Base-by-base conservation (phyloP, 2,888 invertebrate genomes). In the Noctuana brunneofusca region DNA sequence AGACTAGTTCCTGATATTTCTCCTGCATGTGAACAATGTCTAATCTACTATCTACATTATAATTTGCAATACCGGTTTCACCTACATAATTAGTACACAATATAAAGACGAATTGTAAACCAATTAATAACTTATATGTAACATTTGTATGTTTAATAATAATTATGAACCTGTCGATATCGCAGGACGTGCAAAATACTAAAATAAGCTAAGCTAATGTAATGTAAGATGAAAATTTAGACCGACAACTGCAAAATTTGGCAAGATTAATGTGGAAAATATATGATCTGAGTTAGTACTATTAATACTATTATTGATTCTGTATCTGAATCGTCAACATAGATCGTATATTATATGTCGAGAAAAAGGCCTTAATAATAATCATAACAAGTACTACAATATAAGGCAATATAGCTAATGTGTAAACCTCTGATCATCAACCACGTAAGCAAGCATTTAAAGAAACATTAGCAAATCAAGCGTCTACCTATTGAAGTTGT, bases 1-100 rank as follows among this genome's bases (percentile, higher is more conserved):
- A 48, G 32, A 35, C 46, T 54, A 54, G 60, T 62, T 62, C 60
- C 48, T 62, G 54, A 62, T 62, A 60, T 54, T 60, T 60, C 60
- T 54, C 60, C 60, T 48, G 46, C 46, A 8, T 46, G 22, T 43
- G 46, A 54, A n/a, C 24, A 20, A 48, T 22, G n/a, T 22, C 48
- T 48, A n/a, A 6, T 38, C 38, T 14, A 38, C 38, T 38, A 38
- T 38, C 38, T 14, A 38, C 38, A 38, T 14, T 38, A 46, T 11
- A 20, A 48, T 48, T 48, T n/a, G 22, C n/a, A 24, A 20, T 20
- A 48, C 24, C 20, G 22, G 48, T 24, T 8, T 22, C 2, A 6
- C 48, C 35, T 11, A n/a, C n/a, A n/a, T n/a, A n/a, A n/a, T n/a
- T n/a, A n/a, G n/a, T n/a, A n/a, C n/a, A n/a, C n/a, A n/a, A n/a